A percentile compares a stretch with the other conserved stretches of the same genome.
phyloP scores from a whole-genome alignment of 2,888 invertebrate genomes.

The Cosmopolites sordidus region DNA sequence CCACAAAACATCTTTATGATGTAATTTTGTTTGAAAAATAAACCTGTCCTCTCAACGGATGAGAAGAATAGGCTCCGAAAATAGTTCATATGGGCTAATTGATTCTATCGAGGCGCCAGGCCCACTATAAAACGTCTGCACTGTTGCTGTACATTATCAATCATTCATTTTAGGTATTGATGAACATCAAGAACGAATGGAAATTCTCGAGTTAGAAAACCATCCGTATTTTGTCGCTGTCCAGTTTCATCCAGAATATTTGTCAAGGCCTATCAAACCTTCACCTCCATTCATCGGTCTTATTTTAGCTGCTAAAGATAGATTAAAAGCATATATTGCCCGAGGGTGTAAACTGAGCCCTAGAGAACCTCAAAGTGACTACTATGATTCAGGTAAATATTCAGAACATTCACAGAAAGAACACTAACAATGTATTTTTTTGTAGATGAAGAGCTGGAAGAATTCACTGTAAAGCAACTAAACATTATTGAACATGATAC shows the following conservation, averaged over 20 bases:
- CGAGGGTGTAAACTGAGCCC: conserved; percentile 74
- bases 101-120: too few species aligned
- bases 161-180: conserved; percentile 61
- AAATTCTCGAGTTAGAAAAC: conserved; percentile 78
- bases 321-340: conserved; percentile 67
- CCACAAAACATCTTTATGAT: too few species aligned
- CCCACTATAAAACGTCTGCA: too few species aligned
- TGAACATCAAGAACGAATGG: conserved; percentile 84
- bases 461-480: conserved; percentile 31
- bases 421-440: conserved; percentile 11
- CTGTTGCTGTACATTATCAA: too few species aligned
- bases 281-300: conserved; percentile 95
- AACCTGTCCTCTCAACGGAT: too few species aligned
- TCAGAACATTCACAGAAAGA: neutral
- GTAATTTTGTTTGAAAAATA: too few species aligned
- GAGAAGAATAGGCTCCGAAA: too few species aligned
- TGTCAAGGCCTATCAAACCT: conserved; percentile 84
- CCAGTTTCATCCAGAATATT: conserved; percentile 97
- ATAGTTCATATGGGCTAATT: too few species aligned
- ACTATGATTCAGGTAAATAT: conserved; percentile 59
- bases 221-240: conserved; percentile 94
- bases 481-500: conserved; percentile 35
- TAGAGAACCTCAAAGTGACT: conserved; percentile 62
- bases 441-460: conserved; percentile 36
- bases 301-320: conserved; percentile 82